Evolutionary conservation across 2,113 vertebrate genomes (phyloP), one percentile per base, ranked within the genome.

Genomic region (Perccottus glenii): DNA sequence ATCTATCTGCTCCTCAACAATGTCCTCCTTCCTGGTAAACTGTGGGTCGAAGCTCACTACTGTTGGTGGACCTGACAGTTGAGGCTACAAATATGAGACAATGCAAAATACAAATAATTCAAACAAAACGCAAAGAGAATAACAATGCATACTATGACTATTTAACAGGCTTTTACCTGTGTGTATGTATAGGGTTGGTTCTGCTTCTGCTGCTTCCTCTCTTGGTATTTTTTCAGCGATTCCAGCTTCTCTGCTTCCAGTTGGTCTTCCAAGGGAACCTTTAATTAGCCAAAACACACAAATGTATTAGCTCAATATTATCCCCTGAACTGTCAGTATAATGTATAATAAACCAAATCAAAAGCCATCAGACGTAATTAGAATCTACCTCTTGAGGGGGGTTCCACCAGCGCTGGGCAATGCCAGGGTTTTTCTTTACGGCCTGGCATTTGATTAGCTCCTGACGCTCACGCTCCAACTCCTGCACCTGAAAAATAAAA

Each of bases 381-480:
- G 42, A 12, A 82, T 81, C 71, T 93, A 91, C 97, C 81, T 98
- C 96, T 10, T 96, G 95, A 5, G 97, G 96, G 48, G 96, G 98
- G 46, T 99, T 99, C 98, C 98, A 99, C 97, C 96, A 99, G 64
- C 98, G 98, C 4, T 94, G 85, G 0, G 96, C 95, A 27, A 98
- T 98, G 40, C 83, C 93, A 0, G 97, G 95, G 15, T 99, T 99
- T 67, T 98, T 99, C 91, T 96, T 98, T 58, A 99, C 94, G 0
- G 96, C 97, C 90, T 99, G 97, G 66, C 93, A 98, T 79, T 86
- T 93, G 75, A 99, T 99, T 53, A 99, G 94, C 52, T 98, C 97
- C 60, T 94, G 90, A 46, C 97, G 93, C 69, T 98, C 97, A 44
- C 92, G 95, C 82, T 99, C 97, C 82, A 99, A 90, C 88, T 99